Base-by-base conservation (phyloP, 1,140 invertebrate species). In the Cryptotermes secundus region DNA sequence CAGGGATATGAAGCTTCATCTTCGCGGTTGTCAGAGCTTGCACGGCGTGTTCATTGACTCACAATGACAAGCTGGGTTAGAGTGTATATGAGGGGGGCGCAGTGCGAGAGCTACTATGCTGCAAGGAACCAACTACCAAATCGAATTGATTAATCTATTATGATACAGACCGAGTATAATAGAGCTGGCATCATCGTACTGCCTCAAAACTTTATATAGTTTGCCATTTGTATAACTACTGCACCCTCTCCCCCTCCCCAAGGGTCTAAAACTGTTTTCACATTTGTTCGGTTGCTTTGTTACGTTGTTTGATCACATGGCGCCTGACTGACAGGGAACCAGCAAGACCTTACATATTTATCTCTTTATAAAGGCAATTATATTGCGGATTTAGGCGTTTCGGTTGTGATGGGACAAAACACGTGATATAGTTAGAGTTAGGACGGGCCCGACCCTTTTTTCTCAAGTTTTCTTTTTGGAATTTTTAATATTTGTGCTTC, bases 131-230 rank as follows among this genome's bases (percentile, higher is more conserved):
- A 72, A 72, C 59, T 26, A 72, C 59, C 59, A 72, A 72, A 72
- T 72, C 59, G 59, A 72, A 72, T 72, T 72, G 59, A 72, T 72
- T 72, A 72, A 72, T 72, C 59, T 72, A 72, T 72, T 72, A 72
- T 72, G 59, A 72, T 72, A 72, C 59, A 72, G 9, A 72, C 26
- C 59, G 19, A 72, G 59, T 72, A 72, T 72, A 49, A 72, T 72
- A 72, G n/a, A n/a, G 14, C 59, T 72, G 59, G 59, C 59, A 31
- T 72, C 59, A 72, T 72, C 59, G 59, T n/a, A 72, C 59, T 72
- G n/a, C 53, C 53, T 14, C 6, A 59, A 26, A 59, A 22, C 53
- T 42, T 42, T 42, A 42, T 42, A 42, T 42, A 42, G 53, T 24
- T 22, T 59, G 53, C 59, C 9, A 49, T 49, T 49, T 49, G 16